Percentiles rank a stretch among this genome's conserved stretches.
Conservation (phyloP, 2,797 vertebrate genomes). For the Thamnophis elegans region DNA sequence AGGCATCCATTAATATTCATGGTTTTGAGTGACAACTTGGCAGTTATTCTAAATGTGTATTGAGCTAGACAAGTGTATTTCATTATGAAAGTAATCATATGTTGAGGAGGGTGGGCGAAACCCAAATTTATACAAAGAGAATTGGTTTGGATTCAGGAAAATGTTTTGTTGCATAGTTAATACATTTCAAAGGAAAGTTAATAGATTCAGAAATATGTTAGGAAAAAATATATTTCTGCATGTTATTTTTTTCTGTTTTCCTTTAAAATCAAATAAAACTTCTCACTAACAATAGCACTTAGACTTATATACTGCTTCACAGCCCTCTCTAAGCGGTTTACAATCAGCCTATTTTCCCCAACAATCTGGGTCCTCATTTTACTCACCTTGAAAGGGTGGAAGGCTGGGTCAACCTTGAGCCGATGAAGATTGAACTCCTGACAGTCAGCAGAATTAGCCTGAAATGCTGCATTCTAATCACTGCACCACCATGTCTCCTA, state of each 20-base stretch:
- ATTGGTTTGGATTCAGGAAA: slow-evolving; percentile 10
- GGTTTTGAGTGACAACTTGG: slow-evolving; percentile 40
- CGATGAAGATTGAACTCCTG: not conserved
- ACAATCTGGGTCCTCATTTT: not conserved
- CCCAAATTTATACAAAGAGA: slow-evolving; percentile 24
- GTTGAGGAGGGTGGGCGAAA: not conserved
- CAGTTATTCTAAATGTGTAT: slow-evolving; percentile 35
- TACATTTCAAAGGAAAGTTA: slow-evolving; percentile 16
- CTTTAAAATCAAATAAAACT: not conserved
- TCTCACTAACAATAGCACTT: not conserved
- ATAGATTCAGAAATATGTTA: slow-evolving; percentile 14
- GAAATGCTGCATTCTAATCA: not conserved
- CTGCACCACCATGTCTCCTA: not conserved
- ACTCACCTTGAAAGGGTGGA: not conserved
- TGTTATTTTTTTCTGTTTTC: slow-evolving; percentile 16
- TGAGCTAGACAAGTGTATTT: slow-evolving; percentile 29
- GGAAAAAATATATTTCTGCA: not conserved
- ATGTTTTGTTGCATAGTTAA: slow-evolving; percentile 19
- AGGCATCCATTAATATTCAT: slow-evolving; percentile 29
- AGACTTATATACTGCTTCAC: not conserved
- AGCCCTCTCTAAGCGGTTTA: not conserved
- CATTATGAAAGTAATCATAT: slow-evolving; percentile 43
- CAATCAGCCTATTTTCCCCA: not conserved
- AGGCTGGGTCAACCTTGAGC: not conserved
- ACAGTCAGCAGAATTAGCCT: not conserved